A percentile compares a stretch with the other conserved stretches of the same genome.
These are phyloP conservation scores for Sebastes matsubarae DNA, from an alignment of 2,797 vertebrate genomes.

Conservation along the genomic window DNA sequence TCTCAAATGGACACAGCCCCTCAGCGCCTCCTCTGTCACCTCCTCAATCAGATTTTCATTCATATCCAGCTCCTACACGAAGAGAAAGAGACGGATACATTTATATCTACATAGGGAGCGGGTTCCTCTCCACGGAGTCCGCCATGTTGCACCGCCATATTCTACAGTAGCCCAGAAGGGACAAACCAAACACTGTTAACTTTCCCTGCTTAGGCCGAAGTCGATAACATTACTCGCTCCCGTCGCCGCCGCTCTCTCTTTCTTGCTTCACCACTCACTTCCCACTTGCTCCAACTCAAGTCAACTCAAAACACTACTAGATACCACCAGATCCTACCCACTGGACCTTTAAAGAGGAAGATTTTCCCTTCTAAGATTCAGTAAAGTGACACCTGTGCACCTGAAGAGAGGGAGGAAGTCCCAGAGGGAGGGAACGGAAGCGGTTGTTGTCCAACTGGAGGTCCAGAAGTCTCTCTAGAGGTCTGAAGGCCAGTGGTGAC, in stretches of 20 bases:
- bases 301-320: too few relatives aligned
- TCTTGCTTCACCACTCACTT: too few relatives aligned
- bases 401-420: conserved; percentile 83
- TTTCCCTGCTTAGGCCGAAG: too few relatives aligned
- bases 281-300: too few relatives aligned
- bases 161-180: too few relatives aligned
- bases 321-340: accelerated
- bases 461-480: conserved; percentile 74
- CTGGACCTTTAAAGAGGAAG: background rate
- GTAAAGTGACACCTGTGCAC: conserved; percentile 56
- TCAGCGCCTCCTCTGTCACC: conserved; percentile 74
- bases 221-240: too few relatives aligned
- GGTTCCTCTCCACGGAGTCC: accelerated
- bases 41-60: conserved; percentile 78
- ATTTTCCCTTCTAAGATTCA: background rate
- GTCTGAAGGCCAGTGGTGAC: conserved; percentile 76
- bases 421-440: conserved; percentile 77
- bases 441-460: conserved; percentile 81
- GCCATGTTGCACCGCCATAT: accelerated
- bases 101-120: too few relatives aligned
- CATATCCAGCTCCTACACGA: conserved; percentile 78
- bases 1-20: conserved; percentile 69
- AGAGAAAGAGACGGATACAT: background rate
- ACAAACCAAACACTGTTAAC: too few relatives aligned
- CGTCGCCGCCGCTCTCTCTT: too few relatives aligned